These are phyloP conservation scores for Drosophila lacertosa DNA, from an alignment of 1,140 invertebrate genomes.

Conservation along the genomic window DNA sequence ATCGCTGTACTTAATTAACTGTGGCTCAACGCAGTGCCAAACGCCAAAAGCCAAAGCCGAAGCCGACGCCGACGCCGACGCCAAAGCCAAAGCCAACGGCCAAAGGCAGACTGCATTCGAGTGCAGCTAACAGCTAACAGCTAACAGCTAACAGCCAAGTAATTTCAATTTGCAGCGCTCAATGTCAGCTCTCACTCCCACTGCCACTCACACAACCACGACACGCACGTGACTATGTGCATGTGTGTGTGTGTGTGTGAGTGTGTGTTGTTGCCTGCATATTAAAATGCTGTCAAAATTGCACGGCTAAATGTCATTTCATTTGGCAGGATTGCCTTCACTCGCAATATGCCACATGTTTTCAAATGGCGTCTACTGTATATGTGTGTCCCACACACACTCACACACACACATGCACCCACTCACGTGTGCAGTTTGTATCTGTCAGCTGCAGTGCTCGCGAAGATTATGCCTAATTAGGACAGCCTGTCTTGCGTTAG, in stretches of 20 bases:
- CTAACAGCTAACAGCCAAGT: slow-evolving; percentile 51
- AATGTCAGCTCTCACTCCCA: slow-evolving; percentile 45
- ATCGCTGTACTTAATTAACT: slow-evolving; percentile 50
- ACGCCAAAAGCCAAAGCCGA: slow-evolving; percentile 14
- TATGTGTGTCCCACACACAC: background rate
- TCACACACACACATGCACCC: slow-evolving; percentile 7
- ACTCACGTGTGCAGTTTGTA: background rate
- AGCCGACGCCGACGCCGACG: too few species aligned
- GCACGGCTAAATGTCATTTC: slow-evolving; percentile 75
- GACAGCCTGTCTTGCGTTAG: slow-evolving; percentile 3
- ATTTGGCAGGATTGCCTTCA: slow-evolving; percentile 50
- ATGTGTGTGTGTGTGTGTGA: slow-evolving; percentile 10
- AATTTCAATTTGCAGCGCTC: slow-evolving; percentile 62
- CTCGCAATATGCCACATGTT: slow-evolving; percentile 20
- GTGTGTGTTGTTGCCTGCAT: slow-evolving; percentile 44
- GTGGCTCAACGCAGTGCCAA: slow-evolving; percentile 32
- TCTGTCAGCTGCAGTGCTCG: slow-evolving; percentile 50
- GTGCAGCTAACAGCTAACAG: slow-evolving; percentile 46
- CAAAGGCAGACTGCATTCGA: slow-evolving; percentile 24
- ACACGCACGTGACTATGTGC: slow-evolving; percentile 1
- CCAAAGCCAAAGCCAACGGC: background rate
- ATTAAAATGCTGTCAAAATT: slow-evolving; percentile 78
- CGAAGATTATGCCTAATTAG: slow-evolving; percentile 63
- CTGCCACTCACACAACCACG: slow-evolving; percentile 13
- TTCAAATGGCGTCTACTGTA: slow-evolving; percentile 22